Percentiles rank a stretch among this genome's conserved stretches.
phyloP scores from a whole-genome alignment of 1,140 invertebrate genomes.

The Lasioglossum baleicum region DNA sequence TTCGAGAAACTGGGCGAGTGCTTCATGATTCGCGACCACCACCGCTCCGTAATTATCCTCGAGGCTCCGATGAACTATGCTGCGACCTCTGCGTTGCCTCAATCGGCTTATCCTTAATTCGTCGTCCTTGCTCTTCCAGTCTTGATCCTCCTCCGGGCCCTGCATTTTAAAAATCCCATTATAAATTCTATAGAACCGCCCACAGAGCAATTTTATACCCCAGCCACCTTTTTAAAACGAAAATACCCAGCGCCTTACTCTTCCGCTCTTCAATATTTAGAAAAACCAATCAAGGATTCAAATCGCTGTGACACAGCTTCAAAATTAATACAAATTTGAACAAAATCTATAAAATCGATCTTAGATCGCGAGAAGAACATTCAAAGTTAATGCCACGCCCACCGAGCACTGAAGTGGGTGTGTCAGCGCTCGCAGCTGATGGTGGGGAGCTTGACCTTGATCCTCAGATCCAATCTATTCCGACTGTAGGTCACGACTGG shows the following conservation, averaged over 20 bases:
- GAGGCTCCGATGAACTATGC: conserved; percentile 89
- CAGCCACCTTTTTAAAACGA: conserved; percentile 11
- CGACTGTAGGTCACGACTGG: neutral
- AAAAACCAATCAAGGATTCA: no score
- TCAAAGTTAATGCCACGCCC: neutral
- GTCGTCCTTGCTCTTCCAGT: conserved; percentile 78
- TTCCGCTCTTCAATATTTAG: no score
- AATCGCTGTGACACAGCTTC: no score
- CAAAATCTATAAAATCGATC: no score
- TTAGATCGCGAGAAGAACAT: neutral
- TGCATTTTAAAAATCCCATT: conserved; percentile 54
- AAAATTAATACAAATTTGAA: no score
- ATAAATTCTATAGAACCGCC: conserved; percentile 27
- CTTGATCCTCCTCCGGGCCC: conserved; percentile 81
- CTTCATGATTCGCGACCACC: conserved; percentile 92
- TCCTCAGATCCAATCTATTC: no score
- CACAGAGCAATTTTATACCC: conserved; percentile 8
- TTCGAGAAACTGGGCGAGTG: conserved; percentile 90
- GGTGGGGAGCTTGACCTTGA: no score
- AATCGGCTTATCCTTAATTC: conserved; percentile 81
- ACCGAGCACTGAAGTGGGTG: neutral
- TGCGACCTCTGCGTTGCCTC: conserved; percentile 87
- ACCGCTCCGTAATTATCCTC: conserved; percentile 94
- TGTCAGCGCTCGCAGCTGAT: no score
- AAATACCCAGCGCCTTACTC: neutral